Conservation (phyloP, 2,113 vertebrate genomes). For the Neolamprologus toae region DNA sequence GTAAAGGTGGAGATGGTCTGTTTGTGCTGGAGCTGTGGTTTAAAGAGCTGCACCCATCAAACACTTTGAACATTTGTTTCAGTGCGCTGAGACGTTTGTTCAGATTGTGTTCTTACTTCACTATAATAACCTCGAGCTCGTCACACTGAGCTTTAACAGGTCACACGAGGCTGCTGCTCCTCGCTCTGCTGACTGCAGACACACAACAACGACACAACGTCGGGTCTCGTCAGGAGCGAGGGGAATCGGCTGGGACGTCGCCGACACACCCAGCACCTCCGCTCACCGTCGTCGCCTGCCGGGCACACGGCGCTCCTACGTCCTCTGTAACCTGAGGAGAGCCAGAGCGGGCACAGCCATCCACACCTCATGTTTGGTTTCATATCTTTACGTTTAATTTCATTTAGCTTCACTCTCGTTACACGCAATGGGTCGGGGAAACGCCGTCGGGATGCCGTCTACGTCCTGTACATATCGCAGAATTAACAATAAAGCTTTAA, state of each 20-base stretch:
- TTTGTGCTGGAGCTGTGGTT: neutral
- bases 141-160: neutral
- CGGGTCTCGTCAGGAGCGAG: neutral
- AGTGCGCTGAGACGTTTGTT: neutral
- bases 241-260: accelerated
- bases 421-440: accelerated
- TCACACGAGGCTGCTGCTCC: neutral
- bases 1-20: neutral
- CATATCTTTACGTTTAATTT: neutral
- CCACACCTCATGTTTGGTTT: neutral
- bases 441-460: accelerated
- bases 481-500: neutral
- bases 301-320: neutral
- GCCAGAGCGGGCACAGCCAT: accelerated
- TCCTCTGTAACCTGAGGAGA: neutral
- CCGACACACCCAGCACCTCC: accelerated
- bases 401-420: neutral
- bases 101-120: neutral
- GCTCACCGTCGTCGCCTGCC: neutral
- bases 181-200: neutral
- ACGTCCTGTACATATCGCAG: neutral
- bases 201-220: neutral
- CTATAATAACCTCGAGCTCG: neutral
- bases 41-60: neutral
- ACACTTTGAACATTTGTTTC: neutral